Conservation (phyloP, 1,140 invertebrate genomes). For the Bradysia coprophila region DNA sequence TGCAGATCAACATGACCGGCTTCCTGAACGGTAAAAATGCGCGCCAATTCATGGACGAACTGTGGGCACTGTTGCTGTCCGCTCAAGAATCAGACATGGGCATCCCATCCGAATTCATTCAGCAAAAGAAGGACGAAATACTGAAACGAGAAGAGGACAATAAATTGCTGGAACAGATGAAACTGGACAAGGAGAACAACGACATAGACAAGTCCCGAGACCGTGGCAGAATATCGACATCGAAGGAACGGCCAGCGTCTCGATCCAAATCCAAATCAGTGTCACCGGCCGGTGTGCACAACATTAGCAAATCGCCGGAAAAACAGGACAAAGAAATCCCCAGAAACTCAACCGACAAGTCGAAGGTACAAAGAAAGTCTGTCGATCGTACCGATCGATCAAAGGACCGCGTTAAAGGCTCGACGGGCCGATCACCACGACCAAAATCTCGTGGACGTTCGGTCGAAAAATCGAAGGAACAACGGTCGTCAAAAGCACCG, state of each 20-base stretch:
- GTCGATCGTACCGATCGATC: conserved; percentile 11
- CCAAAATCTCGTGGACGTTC: conserved; percentile 12
- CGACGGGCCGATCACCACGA: conserved; percentile 6
- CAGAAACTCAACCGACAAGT: conserved; percentile 3
- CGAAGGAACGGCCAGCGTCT: not conserved
- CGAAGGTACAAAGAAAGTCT: conserved; percentile 9
- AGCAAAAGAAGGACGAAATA: conserved; percentile 94
- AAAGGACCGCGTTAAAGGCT: conserved; percentile 6
- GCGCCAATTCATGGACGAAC: conserved; percentile 87
- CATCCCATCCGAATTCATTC: conserved; percentile 81
- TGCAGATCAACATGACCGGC: conserved; percentile 98
- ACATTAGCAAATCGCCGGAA: not conserved
- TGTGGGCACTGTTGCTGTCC: conserved; percentile 88
- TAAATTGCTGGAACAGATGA: conserved; percentile 4
- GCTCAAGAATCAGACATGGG: conserved; percentile 89
- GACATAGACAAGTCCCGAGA: not conserved
- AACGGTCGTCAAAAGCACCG: not conserved
- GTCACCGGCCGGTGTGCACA: not conserved
- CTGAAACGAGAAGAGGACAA: conserved; percentile 57
- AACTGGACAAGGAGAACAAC: conserved; percentile 3
- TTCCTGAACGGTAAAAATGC: conserved; percentile 98
- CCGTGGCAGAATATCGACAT: not conserved
- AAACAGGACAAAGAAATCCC: conserved; percentile 18
- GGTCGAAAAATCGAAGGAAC: not conserved
- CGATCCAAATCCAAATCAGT: not conserved